Evolutionary conservation across 2,113 vertebrate species (phyloP).

Genomic region (Sturnus vulgaris): DNA sequence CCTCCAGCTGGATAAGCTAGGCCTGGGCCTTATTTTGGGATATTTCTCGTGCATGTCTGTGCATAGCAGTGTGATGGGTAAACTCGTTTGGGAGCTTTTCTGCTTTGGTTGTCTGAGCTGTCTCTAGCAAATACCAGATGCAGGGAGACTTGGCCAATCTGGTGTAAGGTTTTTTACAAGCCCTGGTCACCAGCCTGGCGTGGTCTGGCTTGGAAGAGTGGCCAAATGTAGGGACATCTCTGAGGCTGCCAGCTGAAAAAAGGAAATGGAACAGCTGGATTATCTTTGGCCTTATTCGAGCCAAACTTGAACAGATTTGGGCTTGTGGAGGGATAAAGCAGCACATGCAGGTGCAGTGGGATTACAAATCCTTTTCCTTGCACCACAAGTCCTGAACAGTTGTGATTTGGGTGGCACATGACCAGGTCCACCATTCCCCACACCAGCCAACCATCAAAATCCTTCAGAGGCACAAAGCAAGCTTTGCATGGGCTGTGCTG

Average conservation of each 20-base stretch:
- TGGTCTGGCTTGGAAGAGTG: not conserved
- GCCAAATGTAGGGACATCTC: accelerated
- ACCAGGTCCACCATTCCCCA: not conserved
- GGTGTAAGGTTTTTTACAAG: not conserved
- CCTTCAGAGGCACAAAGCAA: not conserved
- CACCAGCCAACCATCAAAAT: not conserved
- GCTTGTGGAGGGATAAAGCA: not conserved
- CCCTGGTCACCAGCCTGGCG: not conserved
- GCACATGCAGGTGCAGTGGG: not conserved
- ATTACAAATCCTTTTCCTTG: not conserved
- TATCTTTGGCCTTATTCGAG: not conserved
- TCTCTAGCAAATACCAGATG: not conserved
- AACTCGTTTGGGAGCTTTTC: not conserved
- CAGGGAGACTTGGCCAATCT: not conserved
- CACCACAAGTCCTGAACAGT: not conserved
- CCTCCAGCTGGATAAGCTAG: not conserved
- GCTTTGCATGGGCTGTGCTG: not conserved
- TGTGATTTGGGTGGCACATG: not conserved
- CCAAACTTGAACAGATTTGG: not conserved
- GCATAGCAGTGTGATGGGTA: not conserved
- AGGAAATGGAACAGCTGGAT: not conserved
- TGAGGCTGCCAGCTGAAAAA: not conserved
- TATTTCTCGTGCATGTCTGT: not conserved
- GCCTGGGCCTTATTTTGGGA: not conserved
- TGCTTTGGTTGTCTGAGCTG: not conserved